phyloP scores from a whole-genome alignment of 2,797 vertebrate genomes.

The Sebastes matsubarae region DNA sequence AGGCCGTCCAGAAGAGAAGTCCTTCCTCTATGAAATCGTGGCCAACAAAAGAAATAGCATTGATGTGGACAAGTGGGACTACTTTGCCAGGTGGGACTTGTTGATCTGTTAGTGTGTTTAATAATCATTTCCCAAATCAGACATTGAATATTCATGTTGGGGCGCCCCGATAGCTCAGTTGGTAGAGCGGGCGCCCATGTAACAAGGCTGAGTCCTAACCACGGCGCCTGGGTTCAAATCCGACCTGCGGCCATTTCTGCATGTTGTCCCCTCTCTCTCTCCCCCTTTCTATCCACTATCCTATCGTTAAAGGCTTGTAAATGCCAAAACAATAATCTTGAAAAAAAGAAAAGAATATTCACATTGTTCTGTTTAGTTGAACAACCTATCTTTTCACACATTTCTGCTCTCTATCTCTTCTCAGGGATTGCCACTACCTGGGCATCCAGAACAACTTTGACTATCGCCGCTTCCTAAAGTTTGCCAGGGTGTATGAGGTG shows the following conservation, averaged over 20 bases:
- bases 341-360: too few species aligned
- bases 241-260: too few species aligned
- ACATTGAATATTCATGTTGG: neutral
- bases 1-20: slow-evolving; percentile 88
- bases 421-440: slow-evolving; percentile 93
- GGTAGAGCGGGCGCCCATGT: too few species aligned
- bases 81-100: slow-evolving; percentile 90
- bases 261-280: too few species aligned
- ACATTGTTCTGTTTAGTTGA: neutral
- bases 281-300: too few species aligned
- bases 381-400: neutral
- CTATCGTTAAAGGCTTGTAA: too few species aligned
- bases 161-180: too few species aligned
- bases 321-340: too few species aligned
- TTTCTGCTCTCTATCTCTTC: neutral
- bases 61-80: slow-evolving; percentile 99
- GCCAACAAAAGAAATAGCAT: slow-evolving; percentile 95
- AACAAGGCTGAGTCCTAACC: too few species aligned
- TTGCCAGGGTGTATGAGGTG: slow-evolving; percentile 91
- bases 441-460: slow-evolving; percentile 97
- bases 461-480: slow-evolving; percentile 89
- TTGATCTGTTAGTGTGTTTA: neutral
- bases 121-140: neutral
- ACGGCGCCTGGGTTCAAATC: too few species aligned
- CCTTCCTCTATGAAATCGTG: slow-evolving; percentile 96